A percentile compares a stretch with the other conserved stretches of the same genome.
Evolutionary conservation across 2,113 vertebrate species (phyloP).

Genomic region (Ranitomeya imitator): DNA sequence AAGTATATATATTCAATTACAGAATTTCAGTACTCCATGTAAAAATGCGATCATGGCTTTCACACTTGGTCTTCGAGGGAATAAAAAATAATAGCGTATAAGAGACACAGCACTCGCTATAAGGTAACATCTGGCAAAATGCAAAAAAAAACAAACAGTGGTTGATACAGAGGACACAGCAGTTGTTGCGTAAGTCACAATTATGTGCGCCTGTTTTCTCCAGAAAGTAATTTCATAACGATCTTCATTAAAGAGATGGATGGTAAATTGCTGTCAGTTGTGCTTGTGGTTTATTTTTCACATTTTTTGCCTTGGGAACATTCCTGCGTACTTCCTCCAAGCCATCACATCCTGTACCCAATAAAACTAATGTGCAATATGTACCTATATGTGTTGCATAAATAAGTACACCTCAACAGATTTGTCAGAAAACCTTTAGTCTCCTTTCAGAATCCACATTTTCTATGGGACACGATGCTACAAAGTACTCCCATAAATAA

Average conservation of each 20-base stretch:
- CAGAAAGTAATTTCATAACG: neutral
- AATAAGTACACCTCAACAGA: too few relatives aligned
- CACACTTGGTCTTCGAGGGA: neutral
- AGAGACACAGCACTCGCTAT: neutral
- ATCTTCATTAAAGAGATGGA: neutral
- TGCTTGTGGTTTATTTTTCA: slow-evolving; percentile 14
- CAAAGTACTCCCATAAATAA: too few relatives aligned
- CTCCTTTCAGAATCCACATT: too few relatives aligned
- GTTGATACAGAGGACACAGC: neutral
- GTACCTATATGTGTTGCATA: too few relatives aligned
- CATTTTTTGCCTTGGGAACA: slow-evolving; percentile 15
- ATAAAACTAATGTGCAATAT: neutral
- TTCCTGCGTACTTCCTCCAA: neutral
- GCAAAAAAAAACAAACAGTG: neutral
- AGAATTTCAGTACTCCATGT: neutral
- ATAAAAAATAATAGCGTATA: neutral
- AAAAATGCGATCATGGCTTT: neutral
- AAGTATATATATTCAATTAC: too few relatives aligned
- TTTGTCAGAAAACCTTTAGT: too few relatives aligned
- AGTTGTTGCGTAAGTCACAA: neutral
- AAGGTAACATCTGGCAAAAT: neutral
- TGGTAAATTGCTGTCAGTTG: slow-evolving; percentile 28
- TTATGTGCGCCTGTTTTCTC: neutral
- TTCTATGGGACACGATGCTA: too few relatives aligned
- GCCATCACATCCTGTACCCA: neutral